Evolutionary conservation across 1,140 invertebrate species (phyloP).

Genomic region (Drosophila teissieri): DNA sequence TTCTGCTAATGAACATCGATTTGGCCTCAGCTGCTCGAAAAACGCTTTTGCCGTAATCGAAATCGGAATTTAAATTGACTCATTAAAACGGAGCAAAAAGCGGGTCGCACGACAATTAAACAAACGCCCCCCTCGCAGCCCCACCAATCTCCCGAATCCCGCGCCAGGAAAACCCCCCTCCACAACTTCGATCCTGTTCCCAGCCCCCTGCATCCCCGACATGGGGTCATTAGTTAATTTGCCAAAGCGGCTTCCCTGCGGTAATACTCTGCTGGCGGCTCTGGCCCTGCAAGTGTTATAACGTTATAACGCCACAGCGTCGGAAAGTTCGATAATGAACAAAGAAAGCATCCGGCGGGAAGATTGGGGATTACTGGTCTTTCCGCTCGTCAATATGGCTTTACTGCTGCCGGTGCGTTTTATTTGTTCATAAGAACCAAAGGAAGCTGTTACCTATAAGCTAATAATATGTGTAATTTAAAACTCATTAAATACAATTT

Average conservation of each 20-base stretch:
- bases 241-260: constrained; percentile 59
- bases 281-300: constrained; percentile 21
- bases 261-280: constrained; percentile 42
- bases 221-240: constrained; percentile 81
- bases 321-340: constrained; percentile 31
- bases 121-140: constrained; percentile 46
- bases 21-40: constrained; percentile 65
- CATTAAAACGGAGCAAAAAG: constrained; percentile 80
- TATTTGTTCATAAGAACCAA: background rate
- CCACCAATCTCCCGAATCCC: background rate
- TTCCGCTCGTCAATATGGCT: background rate
- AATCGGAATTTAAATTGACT: constrained; percentile 83
- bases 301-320: constrained; percentile 10
- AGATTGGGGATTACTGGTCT: background rate
- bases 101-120: constrained; percentile 80
- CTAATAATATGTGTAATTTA: no score
- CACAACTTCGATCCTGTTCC: constrained; percentile 9
- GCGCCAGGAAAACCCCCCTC: background rate
- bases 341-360: constrained; percentile 14
- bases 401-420: background rate
- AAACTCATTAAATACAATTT: no score
- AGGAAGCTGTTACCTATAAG: no score
- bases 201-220: constrained; percentile 33
- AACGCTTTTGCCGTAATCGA: constrained; percentile 68
- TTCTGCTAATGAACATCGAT: constrained; percentile 80